phyloP scores from a whole-genome alignment of 2,797 vertebrate genomes.

The Hapalemur alaotrensis region DNA sequence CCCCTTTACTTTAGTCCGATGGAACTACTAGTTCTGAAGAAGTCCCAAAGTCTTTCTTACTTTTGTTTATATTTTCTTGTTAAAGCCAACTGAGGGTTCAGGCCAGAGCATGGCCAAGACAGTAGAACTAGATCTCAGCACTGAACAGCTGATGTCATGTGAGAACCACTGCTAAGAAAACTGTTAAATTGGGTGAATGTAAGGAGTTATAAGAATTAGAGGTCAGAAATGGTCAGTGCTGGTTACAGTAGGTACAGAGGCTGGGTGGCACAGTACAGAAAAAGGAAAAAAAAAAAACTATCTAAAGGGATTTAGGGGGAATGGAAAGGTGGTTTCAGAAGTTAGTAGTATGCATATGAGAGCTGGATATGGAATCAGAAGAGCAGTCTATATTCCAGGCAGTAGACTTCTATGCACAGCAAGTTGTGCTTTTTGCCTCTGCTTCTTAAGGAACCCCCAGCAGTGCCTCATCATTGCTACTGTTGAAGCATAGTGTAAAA shows the following conservation, averaged over 20 bases:
- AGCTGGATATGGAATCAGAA: not conserved
- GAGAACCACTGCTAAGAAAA: conserved; percentile 6
- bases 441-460: not conserved
- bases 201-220: not conserved
- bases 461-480: not conserved
- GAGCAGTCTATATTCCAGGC: not conserved
- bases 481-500: not conserved
- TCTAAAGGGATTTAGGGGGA: not conserved
- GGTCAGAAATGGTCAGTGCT: not conserved
- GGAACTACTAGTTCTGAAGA: not conserved
- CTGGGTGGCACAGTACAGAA: not conserved
- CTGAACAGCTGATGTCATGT: not conserved
- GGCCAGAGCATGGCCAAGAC: not conserved
- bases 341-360: not conserved
- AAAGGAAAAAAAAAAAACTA: not conserved
- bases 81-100: not conserved
- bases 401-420: not conserved
- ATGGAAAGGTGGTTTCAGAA: not conserved
- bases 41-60: not conserved
- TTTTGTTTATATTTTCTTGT: conserved; percentile 14
- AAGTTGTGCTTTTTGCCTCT: not conserved
- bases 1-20: not conserved
- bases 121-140: not conserved
- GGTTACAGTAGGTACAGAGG: not conserved
- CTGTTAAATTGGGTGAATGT: not conserved